Evolutionary conservation across 2,888 invertebrate genomes (phyloP), one percentile per base, ranked within the genome.

Genomic region (Chaetogeoica ovagalla): DNA sequence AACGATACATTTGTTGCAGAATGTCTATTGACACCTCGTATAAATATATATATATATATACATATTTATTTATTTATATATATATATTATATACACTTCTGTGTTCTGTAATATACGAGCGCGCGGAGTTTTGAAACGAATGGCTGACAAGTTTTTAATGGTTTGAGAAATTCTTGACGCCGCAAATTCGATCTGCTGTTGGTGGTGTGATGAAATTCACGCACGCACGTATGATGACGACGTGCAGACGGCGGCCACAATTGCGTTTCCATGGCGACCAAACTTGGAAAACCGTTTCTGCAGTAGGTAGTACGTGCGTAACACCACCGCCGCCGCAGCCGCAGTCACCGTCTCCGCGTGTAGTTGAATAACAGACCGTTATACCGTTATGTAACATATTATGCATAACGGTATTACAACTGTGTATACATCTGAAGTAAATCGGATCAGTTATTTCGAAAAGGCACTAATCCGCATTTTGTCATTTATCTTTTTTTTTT

Each of bases 261-360:
- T 55, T 52, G 73, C n/a, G n/a, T 74, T 63, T n/a, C 73, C 73
- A 74, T 63, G 4, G 73, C 21, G 63, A 74, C 73, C 21, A 15
- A 15, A 55, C 73, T 63, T n/a, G 63, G 62, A 73, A 52, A 63
- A 63, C 73, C 63, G 63, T 63, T 60, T 48, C 72, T 23, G 30
- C 60, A 3, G 60, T 48, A 17, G 55, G 30, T 70, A 13, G 48
- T 48, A 13, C 30, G 62, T 62, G 21, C 48, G 23, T 23, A 30
- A 30, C 30, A 30, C 30, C 30, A 4, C 30, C 30, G 30, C 30
- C 60, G 17, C 71, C 57, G 30, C 5, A n/a, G 13, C 43, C 23
- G 2, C n/a, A 13, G 17, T 5, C 39, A n/a, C 23, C 39, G 43
- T 5, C 57, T 6, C 57, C 59, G 59, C 23, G 1, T 52, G 15